Evolutionary conservation across 2,113 vertebrate genomes (phyloP), one percentile per base, ranked within the genome.

Genomic region (Eublepharis macularius): DNA sequence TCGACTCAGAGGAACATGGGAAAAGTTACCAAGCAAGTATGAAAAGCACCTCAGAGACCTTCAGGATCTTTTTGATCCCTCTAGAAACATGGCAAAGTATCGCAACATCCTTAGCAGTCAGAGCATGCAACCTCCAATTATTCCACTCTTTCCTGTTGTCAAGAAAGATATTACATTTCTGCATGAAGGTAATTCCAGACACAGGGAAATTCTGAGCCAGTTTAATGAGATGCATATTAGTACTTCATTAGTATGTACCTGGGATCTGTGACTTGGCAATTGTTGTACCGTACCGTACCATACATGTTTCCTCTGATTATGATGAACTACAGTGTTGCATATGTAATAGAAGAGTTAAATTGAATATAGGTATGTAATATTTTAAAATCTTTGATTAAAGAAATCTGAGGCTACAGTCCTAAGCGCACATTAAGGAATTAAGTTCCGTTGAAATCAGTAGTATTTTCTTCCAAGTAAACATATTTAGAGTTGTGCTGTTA

Each of bases 121-220:
- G 93, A 99, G 97, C 94, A 97, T 99, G 97, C 98, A 99, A 92
- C 98, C 98, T 29, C 98, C 98, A 70, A 98, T 99, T 95, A 99
- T 99, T 93, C 98, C 98, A 0, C 97, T 99, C 78, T 99, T 99
- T 83, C 98, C 98, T 1, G 98, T 99, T 88, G 97, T 99, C 95
- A 99, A 99, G 97, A 99, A 99, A 94, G 98, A 99, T 87, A 98
- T 99, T 95, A 99, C 98, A 9, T 99, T 99, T 95, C 96, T 99
- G 34, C 98, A 99, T 45, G 98, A 99, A 97, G 98, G 98, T 99
- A 96, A 94, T 32, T 91, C 81, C 76, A 88, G 80, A 86, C 10
- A 0, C 0, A 24, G n/a, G 80, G 47, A 54, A 80, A 17, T 43
- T 26, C 87, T 47, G 69, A 83, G 60, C 2, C 12, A 13, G 72